Base-by-base conservation (phyloP, 2,888 invertebrate species). In the Nymphalis polychloros region DNA sequence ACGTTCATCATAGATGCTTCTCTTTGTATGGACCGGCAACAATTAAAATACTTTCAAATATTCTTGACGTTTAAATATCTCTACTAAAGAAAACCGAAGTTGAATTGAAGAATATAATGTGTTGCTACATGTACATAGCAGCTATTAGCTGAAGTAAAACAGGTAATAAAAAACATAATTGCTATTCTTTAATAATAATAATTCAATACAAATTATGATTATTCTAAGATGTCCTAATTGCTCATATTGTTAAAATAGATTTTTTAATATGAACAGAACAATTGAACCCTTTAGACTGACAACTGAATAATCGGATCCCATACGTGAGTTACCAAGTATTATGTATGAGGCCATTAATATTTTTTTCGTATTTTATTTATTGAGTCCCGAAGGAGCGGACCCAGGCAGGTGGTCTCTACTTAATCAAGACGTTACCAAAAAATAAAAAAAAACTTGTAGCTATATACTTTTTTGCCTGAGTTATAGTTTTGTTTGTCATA, bases 361-460 rank as follows among this genome's bases (percentile, higher is more conserved):
- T 88, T 86, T 81, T 88, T 85, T 83, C 80, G 77, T 78, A 83
- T 78, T 83, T 85, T 89, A 89, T 92, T 92, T 91, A 91, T 90
- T 76, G 83, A 80, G 80, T 85, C 83, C 85, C 85, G 78, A 85
- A 86, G 84, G 81, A 85, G 78, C 82, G 76, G 79, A 73, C 81
- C 80, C 86, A 74, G 81, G 92, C 92, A 92, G 92, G 92, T 92
- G 92, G 92, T 92, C 92, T 86, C 82, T 83, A 89, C 89, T 92
- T 92, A 92, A 92, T 92, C 92, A 92, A 92, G 92, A 92, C 84
- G 92, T 92, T 90, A 90, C 91, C 86, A 83, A 91, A 90, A 88
- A 83, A 68, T 63, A 13, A 61, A 87, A 89, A 84, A 87, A 86
- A 86, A 82, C 82, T 74, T 81, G 85, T 81, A 87, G 86, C 86